These are phyloP conservation scores for Plagiodera versicolora DNA, from an alignment of 2,888 invertebrate genomes.

Conservation along the genomic window DNA sequence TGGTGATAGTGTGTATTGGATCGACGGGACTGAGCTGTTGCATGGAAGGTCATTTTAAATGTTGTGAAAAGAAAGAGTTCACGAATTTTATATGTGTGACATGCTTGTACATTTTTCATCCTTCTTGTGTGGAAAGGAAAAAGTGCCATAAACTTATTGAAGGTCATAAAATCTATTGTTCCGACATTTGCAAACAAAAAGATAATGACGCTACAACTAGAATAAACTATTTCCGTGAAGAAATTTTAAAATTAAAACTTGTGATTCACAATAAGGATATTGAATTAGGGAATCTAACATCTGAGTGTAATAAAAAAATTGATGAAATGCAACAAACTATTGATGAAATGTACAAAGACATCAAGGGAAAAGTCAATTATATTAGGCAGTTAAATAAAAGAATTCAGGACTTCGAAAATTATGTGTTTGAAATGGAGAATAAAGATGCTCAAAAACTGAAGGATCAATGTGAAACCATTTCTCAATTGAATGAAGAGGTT, in stretches of 20 bases:
- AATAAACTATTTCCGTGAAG: constrained; percentile 10
- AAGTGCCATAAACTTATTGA: constrained; percentile 6
- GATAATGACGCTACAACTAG: constrained; percentile 6
- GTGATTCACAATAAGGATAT: constrained; percentile 6
- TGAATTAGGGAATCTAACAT: constrained; percentile 1
- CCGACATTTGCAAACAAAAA: constrained; percentile 1
- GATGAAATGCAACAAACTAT: neutral
- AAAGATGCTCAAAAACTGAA: constrained; percentile 10
- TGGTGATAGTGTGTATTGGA: neutral
- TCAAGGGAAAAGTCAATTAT: constrained; percentile 7
- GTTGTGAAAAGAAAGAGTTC: constrained; percentile 3
- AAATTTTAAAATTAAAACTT: constrained; percentile 6
- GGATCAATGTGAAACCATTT: constrained; percentile 7
- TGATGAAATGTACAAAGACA: neutral
- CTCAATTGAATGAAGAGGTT: constrained; percentile 1
- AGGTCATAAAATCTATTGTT: constrained; percentile 12
- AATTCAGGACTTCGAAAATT: constrained; percentile 7
- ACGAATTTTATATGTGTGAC: constrained; percentile 3
- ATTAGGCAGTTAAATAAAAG: neutral
- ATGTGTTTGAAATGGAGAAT: constrained; percentile 11
- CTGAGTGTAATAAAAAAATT: neutral
- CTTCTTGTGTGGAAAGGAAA: constrained; percentile 13
- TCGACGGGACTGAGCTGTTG: neutral
- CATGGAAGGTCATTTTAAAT: neutral
- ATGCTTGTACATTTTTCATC: constrained; percentile 14